Evolutionary conservation across 2,797 vertebrate species (phyloP).

Genomic region (Micrastur ruficollis): DNA sequence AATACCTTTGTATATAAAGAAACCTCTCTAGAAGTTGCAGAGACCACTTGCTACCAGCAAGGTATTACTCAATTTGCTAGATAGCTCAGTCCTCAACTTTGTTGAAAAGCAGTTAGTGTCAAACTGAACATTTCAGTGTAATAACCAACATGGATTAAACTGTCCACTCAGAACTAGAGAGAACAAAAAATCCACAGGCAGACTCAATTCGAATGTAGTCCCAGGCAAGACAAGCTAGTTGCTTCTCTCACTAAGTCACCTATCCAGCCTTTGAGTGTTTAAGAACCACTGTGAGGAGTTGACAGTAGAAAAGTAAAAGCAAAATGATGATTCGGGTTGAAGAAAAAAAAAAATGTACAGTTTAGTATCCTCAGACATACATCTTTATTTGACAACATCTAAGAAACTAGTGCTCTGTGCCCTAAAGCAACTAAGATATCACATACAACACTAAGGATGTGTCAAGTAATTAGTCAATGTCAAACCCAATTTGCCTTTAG

Average conservation of each 20-base stretch:
- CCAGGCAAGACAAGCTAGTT: constrained; percentile 72
- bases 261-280: constrained; percentile 69
- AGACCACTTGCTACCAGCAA: constrained; percentile 75
- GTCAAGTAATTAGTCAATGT: constrained; percentile 71
- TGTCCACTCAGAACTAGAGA: constrained; percentile 68
- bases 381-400: constrained; percentile 69
- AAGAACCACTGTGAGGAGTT: constrained; percentile 73
- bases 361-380: constrained; percentile 73
- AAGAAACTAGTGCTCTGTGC: constrained; percentile 65
- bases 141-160: constrained; percentile 68
- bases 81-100: constrained; percentile 68
- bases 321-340: constrained; percentile 71
- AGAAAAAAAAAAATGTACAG: constrained; percentile 62
- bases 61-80: constrained; percentile 64
- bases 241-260: constrained; percentile 66
- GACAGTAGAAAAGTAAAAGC: constrained; percentile 77
- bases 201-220: constrained; percentile 74
- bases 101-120: constrained; percentile 62
- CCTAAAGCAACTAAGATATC: constrained; percentile 73
- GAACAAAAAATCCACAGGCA: constrained; percentile 73
- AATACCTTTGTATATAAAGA: constrained; percentile 53
- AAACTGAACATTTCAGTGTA: constrained; percentile 67
- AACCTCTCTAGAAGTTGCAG: constrained; percentile 69
- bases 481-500: constrained; percentile 77
- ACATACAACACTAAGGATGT: constrained; percentile 73